Evolutionary conservation across 2,888 invertebrate genomes (phyloP).

Genomic region (Pocota personata): DNA sequence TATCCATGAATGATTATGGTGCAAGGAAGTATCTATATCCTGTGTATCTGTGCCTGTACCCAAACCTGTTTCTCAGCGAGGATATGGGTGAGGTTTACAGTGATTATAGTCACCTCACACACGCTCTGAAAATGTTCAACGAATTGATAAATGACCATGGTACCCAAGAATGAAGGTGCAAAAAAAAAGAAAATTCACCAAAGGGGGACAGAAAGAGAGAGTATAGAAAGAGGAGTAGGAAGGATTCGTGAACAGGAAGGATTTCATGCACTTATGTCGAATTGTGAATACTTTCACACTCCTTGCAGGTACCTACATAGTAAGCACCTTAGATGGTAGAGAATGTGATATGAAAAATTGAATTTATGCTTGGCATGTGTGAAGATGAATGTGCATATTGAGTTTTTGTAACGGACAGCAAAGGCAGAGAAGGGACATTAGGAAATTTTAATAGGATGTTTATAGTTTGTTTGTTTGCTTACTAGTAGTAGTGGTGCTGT

Average conservation of each 20-base stretch:
- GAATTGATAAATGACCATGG: slow-evolving; percentile 67
- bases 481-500: not conserved
- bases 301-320: slow-evolving; percentile 23
- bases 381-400: slow-evolving; percentile 41
- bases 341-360: slow-evolving; percentile 52
- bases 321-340: slow-evolving; percentile 15
- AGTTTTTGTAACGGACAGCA: not conserved
- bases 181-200: slow-evolving; percentile 44
- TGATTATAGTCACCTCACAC: slow-evolving; percentile 66
- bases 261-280: slow-evolving; percentile 64
- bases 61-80: not conserved
- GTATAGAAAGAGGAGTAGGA: not conserved
- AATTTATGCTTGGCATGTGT: slow-evolving; percentile 53
- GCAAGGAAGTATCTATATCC: slow-evolving; percentile 52
- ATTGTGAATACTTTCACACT: slow-evolving; percentile 42
- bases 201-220: not conserved
- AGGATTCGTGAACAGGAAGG: slow-evolving; percentile 61
- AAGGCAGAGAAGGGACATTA: no score
- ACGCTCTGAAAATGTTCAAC: slow-evolving; percentile 45
- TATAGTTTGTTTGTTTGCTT: not conserved
- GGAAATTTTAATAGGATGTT: slow-evolving; percentile 22
- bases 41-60: not conserved
- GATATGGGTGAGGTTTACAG: slow-evolving; percentile 47
- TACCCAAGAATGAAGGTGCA: slow-evolving; percentile 63
- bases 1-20: slow-evolving; percentile 73